phyloP scores from a whole-genome alignment of 2,113 vertebrate species.

The Siniperca knerii region DNA sequence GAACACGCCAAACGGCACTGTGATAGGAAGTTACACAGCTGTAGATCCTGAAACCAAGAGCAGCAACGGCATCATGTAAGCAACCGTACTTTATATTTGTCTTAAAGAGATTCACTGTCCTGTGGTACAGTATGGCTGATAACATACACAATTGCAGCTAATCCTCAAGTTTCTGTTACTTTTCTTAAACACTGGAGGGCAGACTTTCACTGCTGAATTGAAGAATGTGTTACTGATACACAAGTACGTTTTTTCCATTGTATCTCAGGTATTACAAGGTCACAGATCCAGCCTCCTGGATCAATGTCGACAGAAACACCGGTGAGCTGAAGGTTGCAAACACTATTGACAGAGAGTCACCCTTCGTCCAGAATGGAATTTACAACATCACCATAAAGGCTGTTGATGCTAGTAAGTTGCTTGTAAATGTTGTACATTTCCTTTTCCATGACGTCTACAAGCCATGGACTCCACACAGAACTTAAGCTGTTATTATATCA shows the following conservation, averaged over 20 bases:
- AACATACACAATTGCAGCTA: neutral
- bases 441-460: neutral
- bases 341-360: constrained; percentile 88
- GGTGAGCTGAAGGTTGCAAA: constrained; percentile 88
- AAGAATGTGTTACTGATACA: neutral
- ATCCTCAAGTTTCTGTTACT: neutral
- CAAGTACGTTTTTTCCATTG: constrained; percentile 32
- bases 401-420: constrained; percentile 77
- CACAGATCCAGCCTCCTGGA: constrained; percentile 86
- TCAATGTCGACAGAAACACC: constrained; percentile 81
- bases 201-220: constrained; percentile 42
- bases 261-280: constrained; percentile 87
- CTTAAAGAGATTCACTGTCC: neutral
- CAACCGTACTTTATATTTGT: neutral
- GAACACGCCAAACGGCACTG: constrained; percentile 78
- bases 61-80: constrained; percentile 86
- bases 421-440: neutral
- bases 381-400: constrained; percentile 81
- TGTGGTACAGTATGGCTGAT: neutral
- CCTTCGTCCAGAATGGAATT: constrained; percentile 80
- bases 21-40: constrained; percentile 86
- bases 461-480: neutral
- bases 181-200: constrained; percentile 48
- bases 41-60: constrained; percentile 89
- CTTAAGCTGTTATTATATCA: neutral